phyloP scores from a whole-genome alignment of 2,888 invertebrate genomes.

The Drosophila nigritarsus region DNA sequence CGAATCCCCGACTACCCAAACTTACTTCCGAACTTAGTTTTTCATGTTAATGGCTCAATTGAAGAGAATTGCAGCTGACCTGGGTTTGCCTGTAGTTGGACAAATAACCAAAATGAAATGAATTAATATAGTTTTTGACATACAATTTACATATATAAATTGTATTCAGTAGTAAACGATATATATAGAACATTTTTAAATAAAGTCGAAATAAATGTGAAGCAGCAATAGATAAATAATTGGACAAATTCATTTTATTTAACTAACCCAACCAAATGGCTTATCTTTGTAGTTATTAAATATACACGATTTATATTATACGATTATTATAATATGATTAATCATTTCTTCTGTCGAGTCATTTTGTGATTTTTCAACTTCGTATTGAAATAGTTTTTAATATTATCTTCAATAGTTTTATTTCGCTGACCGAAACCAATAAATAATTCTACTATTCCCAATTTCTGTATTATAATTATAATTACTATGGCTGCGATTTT shows the following conservation, averaged over 20 bases:
- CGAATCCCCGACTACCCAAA: conserved; percentile 7
- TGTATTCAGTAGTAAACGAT: not conserved
- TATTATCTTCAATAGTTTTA: not conserved
- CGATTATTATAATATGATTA: not conserved
- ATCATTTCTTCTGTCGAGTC: no score
- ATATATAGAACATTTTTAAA: not conserved
- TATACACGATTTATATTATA: not conserved
- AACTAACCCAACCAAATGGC: conserved; percentile 4
- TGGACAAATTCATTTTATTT: not conserved
- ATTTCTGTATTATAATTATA: conserved; percentile 1
- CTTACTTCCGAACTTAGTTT: conserved; percentile 9
- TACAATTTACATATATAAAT: not conserved
- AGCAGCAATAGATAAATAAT: not conserved
- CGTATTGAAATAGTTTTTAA: not conserved
- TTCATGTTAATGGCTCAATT: conserved; percentile 45
- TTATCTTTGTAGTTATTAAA: not conserved
- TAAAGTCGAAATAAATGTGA: not conserved
- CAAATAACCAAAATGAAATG: not conserved
- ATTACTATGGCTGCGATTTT: conserved; percentile 48
- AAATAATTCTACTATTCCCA: not conserved
- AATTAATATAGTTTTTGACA: not conserved
- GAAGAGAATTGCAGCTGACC: conserved; percentile 18
- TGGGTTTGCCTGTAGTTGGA: not conserved
- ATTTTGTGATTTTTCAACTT: not conserved
- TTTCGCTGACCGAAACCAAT: conserved; percentile 29